Evolutionary conservation across 1,140 invertebrate genomes (phyloP).

Genomic region (Hylyphantes graminicola): DNA sequence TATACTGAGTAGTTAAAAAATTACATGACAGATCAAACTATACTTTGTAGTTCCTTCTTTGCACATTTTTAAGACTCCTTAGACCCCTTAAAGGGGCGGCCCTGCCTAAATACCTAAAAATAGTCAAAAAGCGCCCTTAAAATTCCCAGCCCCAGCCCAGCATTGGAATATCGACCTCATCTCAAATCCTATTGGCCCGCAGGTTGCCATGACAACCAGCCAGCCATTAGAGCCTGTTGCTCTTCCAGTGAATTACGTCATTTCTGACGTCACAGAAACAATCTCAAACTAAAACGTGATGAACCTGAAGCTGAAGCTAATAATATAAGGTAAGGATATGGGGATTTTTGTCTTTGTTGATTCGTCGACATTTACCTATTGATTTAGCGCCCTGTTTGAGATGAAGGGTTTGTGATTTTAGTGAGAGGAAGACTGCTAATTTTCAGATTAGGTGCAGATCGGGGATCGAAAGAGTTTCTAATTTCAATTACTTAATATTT

Average conservation of each 20-base stretch:
- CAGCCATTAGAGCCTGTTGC: slow-evolving; percentile 57
- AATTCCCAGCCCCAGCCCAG: slow-evolving; percentile 42
- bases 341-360: slow-evolving; percentile 17
- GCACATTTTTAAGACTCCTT: too few species aligned
- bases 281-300: slow-evolving; percentile 38
- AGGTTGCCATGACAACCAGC: slow-evolving; percentile 5
- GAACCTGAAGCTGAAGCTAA: slow-evolving; percentile 15
- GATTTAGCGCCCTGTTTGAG: not conserved
- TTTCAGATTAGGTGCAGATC: too few species aligned
- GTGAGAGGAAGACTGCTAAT: too few species aligned
- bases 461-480: too few species aligned
- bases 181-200: slow-evolving; percentile 21
- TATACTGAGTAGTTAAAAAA: too few species aligned
- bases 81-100: too few species aligned
- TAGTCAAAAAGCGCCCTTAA: slow-evolving; percentile 23
- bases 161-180: slow-evolving; percentile 32
- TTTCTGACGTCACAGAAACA: slow-evolving; percentile 48
- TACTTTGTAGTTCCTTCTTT: too few species aligned
- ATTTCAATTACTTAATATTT: too few species aligned
- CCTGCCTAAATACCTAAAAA: slow-evolving; percentile 25
- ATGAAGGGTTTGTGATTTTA: too few species aligned
- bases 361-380: slow-evolving; percentile 17
- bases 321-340: not conserved
- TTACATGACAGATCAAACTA: too few species aligned
- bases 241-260: slow-evolving; percentile 54